Evolutionary conservation across 1,140 invertebrate genomes (phyloP).

Genomic region (Drosophila asahinai): DNA sequence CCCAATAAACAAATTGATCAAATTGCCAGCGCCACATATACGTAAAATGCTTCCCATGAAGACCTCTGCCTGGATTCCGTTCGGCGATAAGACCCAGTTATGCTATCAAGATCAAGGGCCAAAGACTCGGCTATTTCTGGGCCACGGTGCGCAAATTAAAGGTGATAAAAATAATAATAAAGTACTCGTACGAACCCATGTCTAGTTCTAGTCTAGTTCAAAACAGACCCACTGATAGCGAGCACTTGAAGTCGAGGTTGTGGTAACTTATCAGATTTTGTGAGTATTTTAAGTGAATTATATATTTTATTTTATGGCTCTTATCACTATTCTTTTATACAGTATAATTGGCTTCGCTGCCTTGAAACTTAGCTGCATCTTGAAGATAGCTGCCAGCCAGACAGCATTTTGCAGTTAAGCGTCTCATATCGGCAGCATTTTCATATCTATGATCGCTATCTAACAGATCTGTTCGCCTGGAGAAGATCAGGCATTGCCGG

Average conservation of each 20-base stretch:
- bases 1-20: slow-evolving; percentile 36
- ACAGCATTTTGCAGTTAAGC: too few species aligned
- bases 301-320: background rate
- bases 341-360: too few species aligned
- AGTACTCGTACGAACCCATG: background rate
- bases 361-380: too few species aligned
- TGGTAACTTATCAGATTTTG: background rate
- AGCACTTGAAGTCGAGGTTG: too few species aligned
- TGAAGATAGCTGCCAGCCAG: too few species aligned
- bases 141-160: background rate
- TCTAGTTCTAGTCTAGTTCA: background rate
- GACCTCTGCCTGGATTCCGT: background rate
- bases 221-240: background rate
- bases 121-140: background rate
- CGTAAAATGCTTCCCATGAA: background rate
- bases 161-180: slow-evolving; percentile 6
- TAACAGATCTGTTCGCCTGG: too few species aligned
- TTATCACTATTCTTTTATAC: background rate
- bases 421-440: too few species aligned
- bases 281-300: background rate
- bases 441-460: too few species aligned
- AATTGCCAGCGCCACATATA: slow-evolving; percentile 3
- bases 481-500: too few species aligned
- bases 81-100: slow-evolving; percentile 4
- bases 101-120: slow-evolving; percentile 20